phyloP scores from a whole-genome alignment of 1,140 invertebrate genomes.

The Drosophila lini region DNA sequence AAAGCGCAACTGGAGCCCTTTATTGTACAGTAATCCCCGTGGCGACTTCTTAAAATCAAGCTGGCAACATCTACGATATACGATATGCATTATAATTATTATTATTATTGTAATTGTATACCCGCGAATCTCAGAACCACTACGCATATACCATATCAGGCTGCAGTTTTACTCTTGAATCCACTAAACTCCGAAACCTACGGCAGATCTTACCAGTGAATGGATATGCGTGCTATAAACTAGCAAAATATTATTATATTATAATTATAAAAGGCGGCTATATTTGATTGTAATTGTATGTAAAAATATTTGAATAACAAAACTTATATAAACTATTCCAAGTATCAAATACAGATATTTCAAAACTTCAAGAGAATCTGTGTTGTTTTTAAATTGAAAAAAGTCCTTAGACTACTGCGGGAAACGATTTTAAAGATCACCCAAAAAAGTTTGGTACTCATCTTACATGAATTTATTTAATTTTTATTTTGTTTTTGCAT shows the following conservation, averaged over 20 bases:
- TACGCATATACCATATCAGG: slow-evolving; percentile 59
- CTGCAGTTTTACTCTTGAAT: slow-evolving; percentile 34
- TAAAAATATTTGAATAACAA: slow-evolving; percentile 75
- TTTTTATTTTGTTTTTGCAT: slow-evolving; percentile 80
- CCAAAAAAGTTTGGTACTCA: slow-evolving; percentile 15
- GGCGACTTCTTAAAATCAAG: slow-evolving; percentile 15
- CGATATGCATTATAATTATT: slow-evolving; percentile 19
- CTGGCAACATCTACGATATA: slow-evolving; percentile 46
- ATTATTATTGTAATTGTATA: slow-evolving; percentile 16
- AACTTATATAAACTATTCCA: slow-evolving; percentile 75
- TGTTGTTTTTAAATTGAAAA: neutral
- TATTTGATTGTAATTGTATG: slow-evolving; percentile 80
- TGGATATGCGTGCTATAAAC: slow-evolving; percentile 50
- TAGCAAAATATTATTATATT: slow-evolving; percentile 45
- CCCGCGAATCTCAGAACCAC: slow-evolving; percentile 33
- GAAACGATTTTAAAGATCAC: too few species aligned
- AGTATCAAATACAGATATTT: slow-evolving; percentile 80
- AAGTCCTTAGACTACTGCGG: too few species aligned
- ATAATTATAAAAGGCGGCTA: slow-evolving; percentile 57
- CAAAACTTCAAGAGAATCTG: slow-evolving; percentile 24
- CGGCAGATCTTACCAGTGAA: slow-evolving; percentile 25
- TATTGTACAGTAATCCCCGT: slow-evolving; percentile 63
- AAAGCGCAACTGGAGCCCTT: slow-evolving; percentile 42
- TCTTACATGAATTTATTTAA: slow-evolving; percentile 78
- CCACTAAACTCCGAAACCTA: slow-evolving; percentile 28